These are phyloP conservation scores for Adrianichthys oophorus DNA, from an alignment of 2,797 vertebrate species.

Conservation along the genomic window DNA sequence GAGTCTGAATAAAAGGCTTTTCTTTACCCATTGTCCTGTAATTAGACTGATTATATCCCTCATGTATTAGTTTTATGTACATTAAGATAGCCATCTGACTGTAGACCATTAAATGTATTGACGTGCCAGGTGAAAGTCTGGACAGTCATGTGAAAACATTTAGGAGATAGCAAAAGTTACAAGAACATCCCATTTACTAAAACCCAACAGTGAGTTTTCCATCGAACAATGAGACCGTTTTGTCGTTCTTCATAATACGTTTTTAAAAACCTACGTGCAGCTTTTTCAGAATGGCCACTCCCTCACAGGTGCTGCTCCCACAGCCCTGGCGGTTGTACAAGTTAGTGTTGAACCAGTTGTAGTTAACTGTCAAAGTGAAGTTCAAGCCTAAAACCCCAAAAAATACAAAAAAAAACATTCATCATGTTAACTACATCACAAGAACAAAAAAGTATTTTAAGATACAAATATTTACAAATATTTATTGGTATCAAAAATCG, in stretches of 20 bases:
- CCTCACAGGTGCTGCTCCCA: constrained; percentile 90
- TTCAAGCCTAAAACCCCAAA: constrained; percentile 75
- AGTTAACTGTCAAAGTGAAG: constrained; percentile 76
- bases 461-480: neutral
- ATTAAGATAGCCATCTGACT: neutral
- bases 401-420: constrained; percentile 20
- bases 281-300: constrained; percentile 85
- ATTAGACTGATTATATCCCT: too few species aligned
- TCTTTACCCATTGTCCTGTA: too few species aligned
- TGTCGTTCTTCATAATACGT: neutral
- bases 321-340: constrained; percentile 85
- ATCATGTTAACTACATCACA: constrained; percentile 4
- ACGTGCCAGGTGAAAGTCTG: neutral
- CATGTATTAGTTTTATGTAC: neutral
- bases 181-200: too few species aligned
- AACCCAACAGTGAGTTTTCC: too few species aligned
- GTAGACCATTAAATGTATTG: neutral
- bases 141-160: constrained; percentile 6
- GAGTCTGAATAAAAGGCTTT: too few species aligned
- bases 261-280: constrained; percentile 80
- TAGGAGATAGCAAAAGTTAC: neutral
- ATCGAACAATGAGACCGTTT: too few species aligned
- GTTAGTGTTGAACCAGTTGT: constrained; percentile 72
- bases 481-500: too few species aligned
- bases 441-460: neutral